Evolutionary conservation across 2,113 vertebrate species (phyloP).

Genomic region (Xiphophorus maculatus): DNA sequence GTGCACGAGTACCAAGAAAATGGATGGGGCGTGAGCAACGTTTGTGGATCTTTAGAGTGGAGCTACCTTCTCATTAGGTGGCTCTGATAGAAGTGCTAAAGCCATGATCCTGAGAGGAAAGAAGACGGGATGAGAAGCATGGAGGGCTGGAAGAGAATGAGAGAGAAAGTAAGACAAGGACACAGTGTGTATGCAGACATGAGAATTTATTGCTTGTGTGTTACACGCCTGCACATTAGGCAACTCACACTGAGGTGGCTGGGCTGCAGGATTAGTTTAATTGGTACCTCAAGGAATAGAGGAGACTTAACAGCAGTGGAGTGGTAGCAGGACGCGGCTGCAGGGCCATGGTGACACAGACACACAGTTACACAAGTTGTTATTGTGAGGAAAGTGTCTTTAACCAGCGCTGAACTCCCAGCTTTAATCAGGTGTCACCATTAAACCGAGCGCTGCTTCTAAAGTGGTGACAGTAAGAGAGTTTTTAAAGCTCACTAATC

Average conservation of each 20-base stretch:
- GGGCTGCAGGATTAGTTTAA: conserved; percentile 76
- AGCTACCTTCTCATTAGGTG: conserved; percentile 62
- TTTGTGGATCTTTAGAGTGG: conserved; percentile 31
- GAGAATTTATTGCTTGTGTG: conserved; percentile 30
- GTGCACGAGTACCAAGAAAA: conserved; percentile 2
- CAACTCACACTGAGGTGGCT: conserved; percentile 51
- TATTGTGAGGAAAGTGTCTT: conserved; percentile 20
- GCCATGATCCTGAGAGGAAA: conserved; percentile 41
- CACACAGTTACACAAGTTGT: conserved; percentile 29
- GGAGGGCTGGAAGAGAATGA: background rate
- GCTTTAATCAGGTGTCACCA: conserved; percentile 5
- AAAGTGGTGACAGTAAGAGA: background rate
- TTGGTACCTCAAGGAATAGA: conserved; percentile 79
- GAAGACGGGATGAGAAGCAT: conserved; percentile 7
- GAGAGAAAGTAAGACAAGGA: conserved; percentile 36
- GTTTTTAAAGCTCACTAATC: background rate
- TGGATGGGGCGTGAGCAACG: conserved; percentile 19
- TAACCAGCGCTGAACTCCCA: conserved; percentile 1
- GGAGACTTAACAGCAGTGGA: conserved; percentile 61
- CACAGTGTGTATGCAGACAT: conserved; percentile 18
- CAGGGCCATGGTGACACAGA: conserved; percentile 51
- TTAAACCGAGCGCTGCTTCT: conserved; percentile 1
- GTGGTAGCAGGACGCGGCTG: conserved; percentile 54
- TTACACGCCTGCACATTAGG: conserved; percentile 48
- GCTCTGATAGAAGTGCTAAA: conserved; percentile 56